Conservation (phyloP, 2,113 vertebrate genomes). For the Lampris incognitus region DNA sequence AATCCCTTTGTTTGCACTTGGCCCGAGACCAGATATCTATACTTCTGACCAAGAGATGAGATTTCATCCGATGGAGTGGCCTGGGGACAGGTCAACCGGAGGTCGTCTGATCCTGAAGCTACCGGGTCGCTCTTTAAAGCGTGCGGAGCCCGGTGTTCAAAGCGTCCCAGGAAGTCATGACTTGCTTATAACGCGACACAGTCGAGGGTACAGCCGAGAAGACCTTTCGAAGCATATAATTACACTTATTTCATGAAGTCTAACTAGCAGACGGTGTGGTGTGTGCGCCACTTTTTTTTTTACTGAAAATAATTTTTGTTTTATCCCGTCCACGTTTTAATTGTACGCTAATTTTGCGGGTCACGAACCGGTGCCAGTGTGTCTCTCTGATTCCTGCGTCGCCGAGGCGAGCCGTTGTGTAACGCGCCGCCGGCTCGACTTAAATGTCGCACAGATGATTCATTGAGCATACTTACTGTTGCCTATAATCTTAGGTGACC, state of each 20-base stretch:
- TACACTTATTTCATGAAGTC: no score
- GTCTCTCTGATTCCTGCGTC: conserved; percentile 23
- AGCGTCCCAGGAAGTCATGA: background rate
- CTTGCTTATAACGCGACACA: background rate
- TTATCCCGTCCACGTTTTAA: conserved; percentile 11
- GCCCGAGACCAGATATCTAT: conserved; percentile 41
- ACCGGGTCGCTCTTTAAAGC: conserved; percentile 22
- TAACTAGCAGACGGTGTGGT: no score
- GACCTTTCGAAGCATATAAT: no score
- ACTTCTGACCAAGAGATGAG: conserved; percentile 52
- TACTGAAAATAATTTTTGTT: background rate
- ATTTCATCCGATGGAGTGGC: conserved; percentile 56
- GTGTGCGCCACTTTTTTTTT: conserved; percentile 4
- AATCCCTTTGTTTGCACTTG: conserved; percentile 49
- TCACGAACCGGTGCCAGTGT: conserved; percentile 24
- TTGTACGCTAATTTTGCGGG: conserved; percentile 6
- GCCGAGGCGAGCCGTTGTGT: conserved; percentile 41
- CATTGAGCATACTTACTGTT: conserved; percentile 58
- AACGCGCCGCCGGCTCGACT: conserved; percentile 44
- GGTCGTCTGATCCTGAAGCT: conserved; percentile 36
- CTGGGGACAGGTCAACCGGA: conserved; percentile 26
- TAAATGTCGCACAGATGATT: conserved; percentile 53
- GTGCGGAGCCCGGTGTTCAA: background rate
- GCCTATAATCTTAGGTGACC: conserved; percentile 66
- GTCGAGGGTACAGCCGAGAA: background rate